Conservation (phyloP, 2,888 invertebrate genomes). For the Tigriopus californicus region DNA sequence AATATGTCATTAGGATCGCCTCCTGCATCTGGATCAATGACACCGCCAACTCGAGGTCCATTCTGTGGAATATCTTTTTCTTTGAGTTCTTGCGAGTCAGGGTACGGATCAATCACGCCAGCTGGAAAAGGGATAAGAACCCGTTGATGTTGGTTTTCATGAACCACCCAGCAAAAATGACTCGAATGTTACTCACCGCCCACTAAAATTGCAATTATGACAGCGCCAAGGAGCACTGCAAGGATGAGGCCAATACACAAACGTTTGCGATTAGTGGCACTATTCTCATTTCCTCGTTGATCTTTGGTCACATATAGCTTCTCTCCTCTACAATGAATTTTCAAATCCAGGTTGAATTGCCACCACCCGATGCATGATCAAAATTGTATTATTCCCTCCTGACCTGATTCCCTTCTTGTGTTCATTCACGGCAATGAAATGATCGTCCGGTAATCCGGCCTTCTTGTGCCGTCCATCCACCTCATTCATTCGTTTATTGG, state of each 20-base stretch:
- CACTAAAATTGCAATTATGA: conserved; percentile 50
- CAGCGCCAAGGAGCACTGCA: conserved; percentile 41
- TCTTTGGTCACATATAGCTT: conserved; percentile 63
- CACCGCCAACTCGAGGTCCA: not conserved
- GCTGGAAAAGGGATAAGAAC: conserved; percentile 33
- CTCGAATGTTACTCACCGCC: conserved; percentile 40
- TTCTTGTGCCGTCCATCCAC: conserved; percentile 1
- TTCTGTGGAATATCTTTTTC: not conserved
- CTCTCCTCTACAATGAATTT: conserved; percentile 45
- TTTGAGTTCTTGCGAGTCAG: not conserved
- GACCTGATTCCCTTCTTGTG: conserved; percentile 68
- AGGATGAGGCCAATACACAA: conserved; percentile 32
- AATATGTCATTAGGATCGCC: no score
- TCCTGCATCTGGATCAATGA: no score
- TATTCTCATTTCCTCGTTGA: conserved; percentile 38
- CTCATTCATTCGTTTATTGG: conserved; percentile 30
- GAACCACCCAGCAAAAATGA: not conserved
- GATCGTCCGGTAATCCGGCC: conserved; percentile 53
- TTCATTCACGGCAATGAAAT: conserved; percentile 66
- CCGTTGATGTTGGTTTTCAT: conserved; percentile 3
- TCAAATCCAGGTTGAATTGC: conserved; percentile 22
- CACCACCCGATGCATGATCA: conserved; percentile 6
- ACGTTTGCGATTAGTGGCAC: not conserved
- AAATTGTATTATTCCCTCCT: conserved; percentile 21
- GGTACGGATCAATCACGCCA: conserved; percentile 45